These are phyloP conservation scores for Proisotoma minuta DNA, from an alignment of 2,888 invertebrate species.

Conservation along the genomic window DNA sequence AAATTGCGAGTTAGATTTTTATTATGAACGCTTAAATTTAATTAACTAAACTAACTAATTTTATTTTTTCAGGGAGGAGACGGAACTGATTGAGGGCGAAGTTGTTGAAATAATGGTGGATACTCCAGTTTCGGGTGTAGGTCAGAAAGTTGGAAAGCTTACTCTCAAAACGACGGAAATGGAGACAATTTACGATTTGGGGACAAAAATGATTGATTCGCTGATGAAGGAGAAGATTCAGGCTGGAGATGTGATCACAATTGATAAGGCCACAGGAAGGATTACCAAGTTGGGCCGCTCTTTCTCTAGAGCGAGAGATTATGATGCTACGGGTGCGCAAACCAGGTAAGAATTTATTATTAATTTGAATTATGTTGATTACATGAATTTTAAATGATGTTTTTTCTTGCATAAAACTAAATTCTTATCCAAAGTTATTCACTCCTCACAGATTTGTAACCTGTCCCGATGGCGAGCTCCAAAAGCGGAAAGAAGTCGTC, in stretches of 20 bases:
- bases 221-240: conserved; percentile 92
- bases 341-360: conserved; percentile 48
- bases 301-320: conserved; percentile 92
- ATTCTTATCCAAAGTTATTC: neutral
- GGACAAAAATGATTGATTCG: conserved; percentile 96
- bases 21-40: too few relatives aligned
- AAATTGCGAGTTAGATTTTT: too few relatives aligned
- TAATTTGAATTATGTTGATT: too few relatives aligned
- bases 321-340: conserved; percentile 86
- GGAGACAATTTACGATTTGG: conserved; percentile 98
- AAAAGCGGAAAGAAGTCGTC: conserved; percentile 93
- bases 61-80: conserved; percentile 72
- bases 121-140: conserved; percentile 83
- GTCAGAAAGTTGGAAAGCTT: conserved; percentile 83
- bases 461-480: conserved; percentile 96
- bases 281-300: conserved; percentile 86
- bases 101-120: conserved; percentile 97
- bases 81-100: conserved; percentile 98
- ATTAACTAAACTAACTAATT: neutral
- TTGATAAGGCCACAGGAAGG: conserved; percentile 96
- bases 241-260: conserved; percentile 94
- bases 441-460: conserved; percentile 81
- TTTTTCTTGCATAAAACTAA: neutral
- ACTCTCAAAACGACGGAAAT: conserved; percentile 98
- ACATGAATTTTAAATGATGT: neutral